A percentile compares a stretch with the other conserved stretches of the same genome.
Evolutionary conservation across 2,797 vertebrate species (phyloP).

Genomic region (Myoxocephalus aenaeus): DNA sequence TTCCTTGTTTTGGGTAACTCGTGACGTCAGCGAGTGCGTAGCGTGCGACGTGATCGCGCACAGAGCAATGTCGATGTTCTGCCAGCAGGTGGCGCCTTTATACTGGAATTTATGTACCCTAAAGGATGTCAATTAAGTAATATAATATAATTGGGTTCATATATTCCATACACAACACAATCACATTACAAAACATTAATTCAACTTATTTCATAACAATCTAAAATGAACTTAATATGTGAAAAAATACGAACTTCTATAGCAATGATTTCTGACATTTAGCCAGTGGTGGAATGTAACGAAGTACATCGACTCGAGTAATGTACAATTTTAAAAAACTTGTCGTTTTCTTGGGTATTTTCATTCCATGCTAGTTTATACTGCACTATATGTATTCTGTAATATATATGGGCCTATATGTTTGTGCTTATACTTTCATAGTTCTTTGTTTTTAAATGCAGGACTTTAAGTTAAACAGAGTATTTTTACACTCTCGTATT

Average conservation of each 20-base stretch:
- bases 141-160: neutral
- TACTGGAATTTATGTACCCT: neutral
- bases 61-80: fast-evolving
- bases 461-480: neutral
- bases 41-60: conserved; percentile 31
- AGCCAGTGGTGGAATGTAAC: neutral
- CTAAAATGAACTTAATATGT: neutral
- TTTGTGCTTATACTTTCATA: neutral
- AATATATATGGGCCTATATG: neutral
- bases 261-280: neutral
- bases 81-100: conserved; percentile 57
- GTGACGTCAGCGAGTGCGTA: conserved; percentile 21
- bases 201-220: neutral
- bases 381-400: neutral
- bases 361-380: neutral
- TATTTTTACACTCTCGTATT: neutral
- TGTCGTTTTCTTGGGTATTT: neutral
- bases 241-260: neutral
- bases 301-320: neutral
- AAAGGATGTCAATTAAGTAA: neutral
- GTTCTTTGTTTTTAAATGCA: neutral
- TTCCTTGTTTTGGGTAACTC: conserved; percentile 29
- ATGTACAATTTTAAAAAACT: neutral
- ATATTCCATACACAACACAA: neutral
- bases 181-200: neutral